Evolutionary conservation across 2,888 invertebrate species (phyloP), one percentile per base, ranked within the genome.

Genomic region (Leptinotarsa haldemani): DNA sequence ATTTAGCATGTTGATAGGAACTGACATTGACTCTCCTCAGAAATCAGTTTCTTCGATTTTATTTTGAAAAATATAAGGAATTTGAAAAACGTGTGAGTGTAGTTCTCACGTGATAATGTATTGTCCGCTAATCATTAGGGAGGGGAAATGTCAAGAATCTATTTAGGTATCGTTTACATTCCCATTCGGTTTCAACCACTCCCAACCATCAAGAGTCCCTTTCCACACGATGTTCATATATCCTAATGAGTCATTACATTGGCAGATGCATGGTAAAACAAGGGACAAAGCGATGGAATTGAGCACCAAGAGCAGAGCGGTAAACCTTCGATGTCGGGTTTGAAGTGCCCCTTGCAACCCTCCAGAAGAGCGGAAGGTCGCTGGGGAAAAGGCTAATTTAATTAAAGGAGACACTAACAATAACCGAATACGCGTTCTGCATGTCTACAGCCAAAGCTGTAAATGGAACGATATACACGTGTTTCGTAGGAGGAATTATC

Each of bases 371-470:
- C 77, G 83, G 83, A 83, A 80, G 77, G 82, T 84, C 80, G 78
- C 80, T 13, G 63, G 83, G 78, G 85, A 83, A 79, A 75, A 76
- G 78, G 81, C 82, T 84, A 83, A 86, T 85, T 85, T 85, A 85
- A 86, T 86, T 86, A 85, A 82, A 82, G 83, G 80, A 82, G 83
- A 85, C 84, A 83, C 81, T 84, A 84, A 84, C 85, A 85, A 85
- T 85, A 84, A 85, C 84, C 77, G 81, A 79, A 80, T 78, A 82
- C 83, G 81, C 82, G 83, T 79, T 81, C 81, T 81, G 84, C 84
- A 85, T 84, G 83, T 83, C 83, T 83, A 82, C 78, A 78, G 80
- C 67, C 74, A 69, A 75, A 80, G 80, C 78, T 80, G 78, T 74
- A 78, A 79, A 80, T 74, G 78, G 76, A 80, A 82, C 78, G 79